Evolutionary conservation across 2,888 invertebrate genomes (phyloP).

Genomic region (Cepaea hortensis): DNA sequence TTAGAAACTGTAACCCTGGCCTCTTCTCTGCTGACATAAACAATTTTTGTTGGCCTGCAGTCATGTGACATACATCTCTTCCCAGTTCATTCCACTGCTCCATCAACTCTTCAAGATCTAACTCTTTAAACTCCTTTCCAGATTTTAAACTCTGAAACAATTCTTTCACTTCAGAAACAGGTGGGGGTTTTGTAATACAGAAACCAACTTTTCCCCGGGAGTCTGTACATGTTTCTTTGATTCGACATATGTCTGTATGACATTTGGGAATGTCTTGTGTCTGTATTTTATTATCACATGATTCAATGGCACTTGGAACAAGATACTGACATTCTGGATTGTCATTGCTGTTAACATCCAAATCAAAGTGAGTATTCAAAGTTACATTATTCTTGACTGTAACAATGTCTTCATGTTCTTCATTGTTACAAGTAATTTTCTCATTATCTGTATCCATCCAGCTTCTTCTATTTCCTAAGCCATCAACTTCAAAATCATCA

Average conservation of each 20-base stretch:
- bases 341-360: background rate
- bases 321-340: background rate
- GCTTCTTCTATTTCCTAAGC: background rate
- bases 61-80: too few species aligned
- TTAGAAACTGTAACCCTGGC: too few species aligned
- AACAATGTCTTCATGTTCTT: background rate
- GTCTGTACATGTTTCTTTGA: background rate
- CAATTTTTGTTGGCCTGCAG: too few species aligned
- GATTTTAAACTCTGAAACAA: conserved; percentile 24
- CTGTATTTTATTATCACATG: background rate
- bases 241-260: background rate
- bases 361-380: background rate
- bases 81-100: too few species aligned
- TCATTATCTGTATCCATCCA: background rate
- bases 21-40: too few species aligned
- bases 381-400: background rate
- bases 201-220: background rate
- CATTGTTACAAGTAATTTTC: background rate
- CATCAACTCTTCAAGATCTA: conserved; percentile 14
- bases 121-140: conserved; percentile 15
- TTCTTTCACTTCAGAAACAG: background rate
- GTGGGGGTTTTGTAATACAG: conserved; percentile 21
- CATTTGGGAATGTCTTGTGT: background rate
- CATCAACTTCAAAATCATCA: conserved; percentile 36
- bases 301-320: background rate